Percentiles rank a stretch among this genome's conserved stretches.
Evolutionary conservation across 2,888 invertebrate species (phyloP).

Genomic region (Microctonus brassicae): DNA sequence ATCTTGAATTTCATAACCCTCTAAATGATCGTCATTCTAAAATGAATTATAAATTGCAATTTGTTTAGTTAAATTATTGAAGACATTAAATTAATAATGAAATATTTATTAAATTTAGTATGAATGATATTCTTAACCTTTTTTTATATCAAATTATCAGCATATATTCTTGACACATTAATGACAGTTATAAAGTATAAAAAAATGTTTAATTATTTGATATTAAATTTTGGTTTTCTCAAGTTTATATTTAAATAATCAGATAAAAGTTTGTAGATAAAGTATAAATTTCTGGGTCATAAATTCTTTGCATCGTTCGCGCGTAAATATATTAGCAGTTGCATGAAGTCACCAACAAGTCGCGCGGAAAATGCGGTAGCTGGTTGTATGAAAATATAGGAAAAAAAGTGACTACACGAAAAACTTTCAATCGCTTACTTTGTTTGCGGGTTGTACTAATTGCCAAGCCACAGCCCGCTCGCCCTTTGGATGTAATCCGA

Average conservation of each 20-base stretch:
- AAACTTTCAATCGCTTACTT: conserved; percentile 45
- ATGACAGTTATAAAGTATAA: background rate
- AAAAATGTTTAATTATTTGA: background rate
- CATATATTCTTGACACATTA: background rate
- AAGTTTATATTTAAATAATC: background rate
- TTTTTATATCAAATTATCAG: background rate
- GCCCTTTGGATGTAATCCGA: conserved; percentile 49
- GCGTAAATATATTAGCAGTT: background rate
- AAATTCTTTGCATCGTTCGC: background rate
- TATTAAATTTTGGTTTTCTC: no score
- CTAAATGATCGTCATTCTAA: conserved; percentile 15
- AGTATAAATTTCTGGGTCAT: background rate
- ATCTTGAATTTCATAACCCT: conserved; percentile 8
- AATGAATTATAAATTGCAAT: background rate
- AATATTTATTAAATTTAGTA: background rate
- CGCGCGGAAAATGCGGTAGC: background rate
- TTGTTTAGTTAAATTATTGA: background rate
- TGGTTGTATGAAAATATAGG: background rate
- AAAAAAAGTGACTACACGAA: conserved; percentile 18
- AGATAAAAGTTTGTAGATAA: background rate
- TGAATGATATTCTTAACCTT: background rate
- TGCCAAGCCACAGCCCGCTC: conserved; percentile 57
- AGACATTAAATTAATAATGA: background rate
- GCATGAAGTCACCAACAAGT: conserved; percentile 22
- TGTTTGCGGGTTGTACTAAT: conserved; percentile 48